Evolutionary conservation across 2,888 invertebrate genomes (phyloP).

Genomic region (Agriopis leucophaearia): DNA sequence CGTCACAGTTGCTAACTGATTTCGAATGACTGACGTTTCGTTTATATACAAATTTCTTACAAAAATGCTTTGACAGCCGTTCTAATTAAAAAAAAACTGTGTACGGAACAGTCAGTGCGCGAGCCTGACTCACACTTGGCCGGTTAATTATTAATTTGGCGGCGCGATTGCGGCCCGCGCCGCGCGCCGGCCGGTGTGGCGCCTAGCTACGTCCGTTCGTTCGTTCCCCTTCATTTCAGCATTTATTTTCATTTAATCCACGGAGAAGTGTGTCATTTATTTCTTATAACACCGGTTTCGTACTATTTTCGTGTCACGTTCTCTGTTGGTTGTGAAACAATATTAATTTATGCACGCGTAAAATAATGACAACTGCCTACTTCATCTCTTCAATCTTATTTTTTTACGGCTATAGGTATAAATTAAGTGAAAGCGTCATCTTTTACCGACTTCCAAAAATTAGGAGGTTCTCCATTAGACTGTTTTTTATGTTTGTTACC

Average conservation of each 20-base stretch:
- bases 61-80: too few relatives aligned
- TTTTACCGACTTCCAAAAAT: too few relatives aligned
- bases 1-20: too few relatives aligned
- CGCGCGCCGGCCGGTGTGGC: conserved; percentile 43
- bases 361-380: conserved; percentile 1
- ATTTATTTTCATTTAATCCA: conserved; percentile 78
- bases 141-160: conserved; percentile 12
- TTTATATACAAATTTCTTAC: too few relatives aligned
- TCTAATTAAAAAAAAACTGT: too few relatives aligned
- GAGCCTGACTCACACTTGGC: too few relatives aligned
- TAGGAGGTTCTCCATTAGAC: too few relatives aligned
- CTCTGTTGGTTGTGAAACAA: conserved; percentile 48
- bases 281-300: conserved; percentile 57
- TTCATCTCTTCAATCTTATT: background rate
- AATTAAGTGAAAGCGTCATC: too few relatives aligned
- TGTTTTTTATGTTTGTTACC: too few relatives aligned
- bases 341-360: conserved; percentile 25
- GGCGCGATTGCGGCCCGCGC: conserved; percentile 31
- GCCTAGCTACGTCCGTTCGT: conserved; percentile 38
- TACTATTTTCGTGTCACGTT: conserved; percentile 59
- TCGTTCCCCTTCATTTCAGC: conserved; percentile 58
- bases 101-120: background rate
- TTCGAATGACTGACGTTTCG: too few relatives aligned
- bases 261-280: conserved; percentile 72
- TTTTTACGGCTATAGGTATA: background rate